A percentile compares a stretch with the other conserved stretches of the same genome.
These are phyloP conservation scores for Homarus gammarus DNA, from an alignment of 2,888 invertebrate genomes.

Conservation along the genomic window DNA sequence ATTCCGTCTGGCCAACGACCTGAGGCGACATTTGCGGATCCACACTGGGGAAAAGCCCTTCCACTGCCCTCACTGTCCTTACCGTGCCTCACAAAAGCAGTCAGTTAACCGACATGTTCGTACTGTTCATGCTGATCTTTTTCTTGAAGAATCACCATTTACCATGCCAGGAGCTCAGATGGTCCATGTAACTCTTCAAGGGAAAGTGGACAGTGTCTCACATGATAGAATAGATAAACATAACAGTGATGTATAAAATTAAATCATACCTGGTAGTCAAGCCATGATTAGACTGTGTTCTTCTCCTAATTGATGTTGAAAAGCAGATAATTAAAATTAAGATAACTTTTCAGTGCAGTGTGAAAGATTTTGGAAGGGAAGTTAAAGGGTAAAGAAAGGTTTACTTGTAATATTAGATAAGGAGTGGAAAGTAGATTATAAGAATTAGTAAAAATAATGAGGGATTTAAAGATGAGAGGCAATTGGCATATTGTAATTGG, in stretches of 20 bases:
- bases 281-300: no score
- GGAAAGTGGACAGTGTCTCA: background rate
- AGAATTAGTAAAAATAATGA: no score
- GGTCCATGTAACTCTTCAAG: background rate
- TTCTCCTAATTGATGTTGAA: no score
- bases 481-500: no score
- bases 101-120: slow-evolving; percentile 67
- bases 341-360: no score
- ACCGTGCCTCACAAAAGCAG: slow-evolving; percentile 73
- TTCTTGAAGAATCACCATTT: slow-evolving; percentile 31
- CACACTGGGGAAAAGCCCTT: slow-evolving; percentile 70
- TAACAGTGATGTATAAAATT: background rate
- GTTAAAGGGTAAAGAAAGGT: no score
- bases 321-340: no score
- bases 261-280: background rate
- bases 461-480: no score
- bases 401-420: no score
- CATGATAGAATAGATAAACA: slow-evolving; percentile 41
- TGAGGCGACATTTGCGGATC: slow-evolving; percentile 62
- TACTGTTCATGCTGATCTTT: slow-evolving; percentile 67
- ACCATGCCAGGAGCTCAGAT: background rate
- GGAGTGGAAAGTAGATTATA: no score
- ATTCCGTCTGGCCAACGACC: slow-evolving; percentile 67
- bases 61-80: slow-evolving; percentile 70
- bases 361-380: no score